Evolutionary conservation across 2,797 vertebrate species (phyloP), one percentile per base, ranked within the genome.

Genomic region (Halcyon chelicuti): DNA sequence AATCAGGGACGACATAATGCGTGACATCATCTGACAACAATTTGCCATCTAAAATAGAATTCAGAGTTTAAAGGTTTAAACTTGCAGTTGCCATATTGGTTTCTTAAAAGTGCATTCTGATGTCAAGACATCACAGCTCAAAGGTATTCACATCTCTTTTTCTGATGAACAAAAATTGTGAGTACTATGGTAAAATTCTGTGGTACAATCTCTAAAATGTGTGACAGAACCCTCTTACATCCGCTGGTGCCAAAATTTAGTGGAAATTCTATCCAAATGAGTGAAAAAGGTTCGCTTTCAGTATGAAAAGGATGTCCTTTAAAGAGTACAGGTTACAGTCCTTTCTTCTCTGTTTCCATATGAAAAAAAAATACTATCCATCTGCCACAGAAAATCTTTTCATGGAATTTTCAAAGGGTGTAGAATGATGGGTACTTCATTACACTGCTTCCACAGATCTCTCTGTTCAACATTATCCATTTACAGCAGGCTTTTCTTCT

Each of bases 1-100:
- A 99, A 84, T 99, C 99, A 0, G 99, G 99, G 35, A 99, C 98
- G 88, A 99, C 97, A 12, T 99, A 99, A 97, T 99, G 99, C 4
- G 99, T 99, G 88, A 99, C 96, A 28, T 99, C 99, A 26, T 94
- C 97, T 0, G 99, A 98, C 57, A 99, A 95, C 77, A 99, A 94
- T 46, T 99, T 99, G 7, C 98, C 99, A 86, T 98, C 99, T 99
- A 93, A 93, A 98, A 98, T 22, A 95, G 8, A 97, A 97, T 65
- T 75, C 62, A 82, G 78, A 94, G 83, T 39, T 46, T 62, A 88
- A 92, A 86, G 33, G 23, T 76, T 96, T 52, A 93, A 93, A 89
- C 31, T 83, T 93, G 31, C 58, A 78, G 51, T 63, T 90, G 52
- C 25, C 67, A 74, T 37, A 77, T 1, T 7, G 26, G n/a, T 40